Conservation (phyloP, 2,888 invertebrate species). For the Cerceris ruficornis region DNA sequence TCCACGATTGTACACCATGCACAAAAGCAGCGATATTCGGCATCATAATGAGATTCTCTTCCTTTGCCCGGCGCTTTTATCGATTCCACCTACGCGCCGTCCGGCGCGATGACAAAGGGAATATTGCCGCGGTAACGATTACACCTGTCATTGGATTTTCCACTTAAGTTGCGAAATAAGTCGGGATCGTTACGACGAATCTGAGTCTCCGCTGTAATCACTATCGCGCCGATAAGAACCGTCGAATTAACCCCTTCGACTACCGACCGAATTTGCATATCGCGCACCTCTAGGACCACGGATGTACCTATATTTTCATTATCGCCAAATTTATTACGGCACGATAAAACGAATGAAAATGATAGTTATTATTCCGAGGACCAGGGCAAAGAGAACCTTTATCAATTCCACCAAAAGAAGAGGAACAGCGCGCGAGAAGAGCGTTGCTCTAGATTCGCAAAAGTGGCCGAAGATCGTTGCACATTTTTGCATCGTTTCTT, state of each 20-base stretch:
- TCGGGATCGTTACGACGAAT: not conserved
- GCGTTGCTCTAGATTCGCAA: no score
- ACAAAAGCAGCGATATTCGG: constrained; percentile 37
- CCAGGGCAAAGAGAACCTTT: no score
- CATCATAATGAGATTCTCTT: constrained; percentile 42
- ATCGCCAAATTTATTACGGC: no score
- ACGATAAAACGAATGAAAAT: no score
- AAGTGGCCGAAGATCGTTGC: no score
- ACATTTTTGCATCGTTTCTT: no score
- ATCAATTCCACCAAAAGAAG: no score
- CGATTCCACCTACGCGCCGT: constrained; percentile 22
- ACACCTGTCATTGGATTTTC: constrained; percentile 28
- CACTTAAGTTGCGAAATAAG: constrained; percentile 29
- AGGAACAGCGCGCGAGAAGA: no score
- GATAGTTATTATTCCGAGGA: no score
- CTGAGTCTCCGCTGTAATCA: not conserved
- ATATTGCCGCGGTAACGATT: constrained; percentile 38
- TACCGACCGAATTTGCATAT: no score
- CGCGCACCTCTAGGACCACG: no score
- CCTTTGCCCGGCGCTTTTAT: constrained; percentile 29
- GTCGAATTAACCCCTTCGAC: not conserved
- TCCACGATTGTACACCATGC: constrained; percentile 2
- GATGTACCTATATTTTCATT: no score
- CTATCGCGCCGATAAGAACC: not conserved
- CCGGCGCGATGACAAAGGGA: constrained; percentile 39